Evolutionary conservation across 2,113 vertebrate species (phyloP).

Genomic region (Muntiacus reevesi): DNA sequence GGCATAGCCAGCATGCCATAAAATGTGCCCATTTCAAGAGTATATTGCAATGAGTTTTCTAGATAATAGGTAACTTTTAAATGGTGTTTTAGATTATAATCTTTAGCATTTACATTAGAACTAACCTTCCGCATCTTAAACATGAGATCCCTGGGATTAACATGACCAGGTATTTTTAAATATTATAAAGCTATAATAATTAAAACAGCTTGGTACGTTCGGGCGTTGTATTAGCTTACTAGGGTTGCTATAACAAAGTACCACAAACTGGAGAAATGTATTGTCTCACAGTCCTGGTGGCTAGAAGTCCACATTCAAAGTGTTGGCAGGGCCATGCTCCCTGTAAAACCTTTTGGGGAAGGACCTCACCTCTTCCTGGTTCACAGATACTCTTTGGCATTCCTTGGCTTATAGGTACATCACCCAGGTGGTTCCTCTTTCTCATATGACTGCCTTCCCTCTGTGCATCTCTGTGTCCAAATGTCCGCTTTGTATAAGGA

Average conservation of each 20-base stretch:
- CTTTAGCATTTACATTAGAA: neutral
- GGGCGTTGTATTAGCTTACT: neutral
- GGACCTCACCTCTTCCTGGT: neutral
- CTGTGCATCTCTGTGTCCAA: neutral
- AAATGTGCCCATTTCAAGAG: neutral
- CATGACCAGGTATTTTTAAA: neutral
- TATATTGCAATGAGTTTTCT: neutral
- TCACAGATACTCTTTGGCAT: neutral
- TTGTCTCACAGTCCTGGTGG: neutral
- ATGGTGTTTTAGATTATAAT: neutral
- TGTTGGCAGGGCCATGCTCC: rapidly evolving
- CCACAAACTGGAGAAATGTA: neutral
- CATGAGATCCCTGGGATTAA: neutral
- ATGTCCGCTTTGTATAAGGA: neutral
- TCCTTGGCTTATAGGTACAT: neutral
- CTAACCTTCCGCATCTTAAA: neutral
- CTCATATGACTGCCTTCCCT: neutral
- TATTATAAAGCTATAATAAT: neutral
- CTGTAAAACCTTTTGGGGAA: neutral
- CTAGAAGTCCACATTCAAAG: neutral
- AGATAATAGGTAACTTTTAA: neutral
- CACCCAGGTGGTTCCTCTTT: neutral
- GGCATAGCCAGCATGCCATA: neutral
- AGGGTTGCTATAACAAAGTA: neutral
- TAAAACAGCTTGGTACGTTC: neutral